Base-by-base conservation (phyloP, 2,888 invertebrate genomes). In the Himalopsyche kuldschensis region DNA sequence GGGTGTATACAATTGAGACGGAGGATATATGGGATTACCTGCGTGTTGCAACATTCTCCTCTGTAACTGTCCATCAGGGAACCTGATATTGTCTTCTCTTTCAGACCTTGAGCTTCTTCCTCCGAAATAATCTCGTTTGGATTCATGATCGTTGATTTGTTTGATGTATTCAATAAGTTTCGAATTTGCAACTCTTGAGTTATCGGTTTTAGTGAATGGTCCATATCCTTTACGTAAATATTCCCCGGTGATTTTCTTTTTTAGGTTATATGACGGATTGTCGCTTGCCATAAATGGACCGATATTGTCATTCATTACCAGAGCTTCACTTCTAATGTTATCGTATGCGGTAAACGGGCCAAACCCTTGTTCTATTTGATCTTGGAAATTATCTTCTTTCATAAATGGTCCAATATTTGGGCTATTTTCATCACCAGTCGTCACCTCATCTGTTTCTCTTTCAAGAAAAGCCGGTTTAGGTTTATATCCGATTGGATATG, bases 41-140 rank as follows among this genome's bases (percentile, higher is more conserved):
- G 94, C 94, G 87, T 94, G 93, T 84, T 95, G 94, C 3, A 96
- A 89, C 94, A 95, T 95, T 82, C 96, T 91, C 80, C 95, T 92
- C 88, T 95, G 95, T 78, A 95, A 93, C 85, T 93, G 94, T 84
- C 93, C 93, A 63, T 89, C 87, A 84, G 92, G 91, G 3, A 92
- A 90, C 80, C 89, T 91, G 46, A 91, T 90, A 87, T 90, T 87
- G 85, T 91, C 91, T 1, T 90, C 90, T 63, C 90, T 90, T 84
- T 92, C 92, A 1, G 92, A 90, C 78, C 91, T 88, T 17, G 91
- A 91, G 86, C 91, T 91, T 41, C 92, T 91, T 6, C 91, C 92
- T 83, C 92, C 91, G 87, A 93, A 93, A 87, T 94, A 94, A 88
- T 94, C 93, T 69, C 93, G 91, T 87, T 92, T 93, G 1, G 91